phyloP scores from a whole-genome alignment of 2,113 vertebrate species.

The Siniperca chuatsi region DNA sequence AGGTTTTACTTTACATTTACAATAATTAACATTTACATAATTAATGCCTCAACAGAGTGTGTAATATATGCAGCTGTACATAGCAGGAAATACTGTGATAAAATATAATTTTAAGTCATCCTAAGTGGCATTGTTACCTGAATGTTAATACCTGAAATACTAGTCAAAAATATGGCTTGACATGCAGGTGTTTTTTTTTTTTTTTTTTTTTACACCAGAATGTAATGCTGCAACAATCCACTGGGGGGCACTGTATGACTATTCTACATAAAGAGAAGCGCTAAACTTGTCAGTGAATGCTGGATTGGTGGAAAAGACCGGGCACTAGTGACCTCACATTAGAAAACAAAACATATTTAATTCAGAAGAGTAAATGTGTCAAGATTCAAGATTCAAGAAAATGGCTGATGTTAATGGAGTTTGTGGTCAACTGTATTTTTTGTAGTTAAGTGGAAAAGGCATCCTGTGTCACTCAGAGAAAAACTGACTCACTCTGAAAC shows the following conservation, averaged over 20 bases:
- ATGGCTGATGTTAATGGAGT: constrained; percentile 1
- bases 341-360: background rate
- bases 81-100: constrained; percentile 50
- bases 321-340: background rate
- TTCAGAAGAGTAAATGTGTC: background rate
- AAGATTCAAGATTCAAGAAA: background rate
- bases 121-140: constrained; percentile 5
- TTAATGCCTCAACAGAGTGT: constrained; percentile 20
- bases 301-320: constrained; percentile 4
- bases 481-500: constrained; percentile 60
- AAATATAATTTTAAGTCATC: constrained; percentile 26
- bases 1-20: constrained; percentile 24
- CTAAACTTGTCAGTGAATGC: background rate
- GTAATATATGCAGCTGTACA: constrained; percentile 61
- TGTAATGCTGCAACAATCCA: constrained; percentile 57
- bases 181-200: background rate
- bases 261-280: background rate
- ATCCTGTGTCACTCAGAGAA: constrained; percentile 25
- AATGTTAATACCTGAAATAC: constrained; percentile 27
- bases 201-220: background rate
- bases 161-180: background rate
- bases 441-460: constrained; percentile 21
- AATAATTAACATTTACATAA: constrained; percentile 20
- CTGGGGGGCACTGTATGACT: constrained; percentile 45
- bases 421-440: constrained; percentile 25